Percentiles rank a stretch among this genome's conserved stretches.
These are phyloP conservation scores for Agraylea sexmaculata DNA, from an alignment of 1,140 invertebrate species.

Conservation along the genomic window DNA sequence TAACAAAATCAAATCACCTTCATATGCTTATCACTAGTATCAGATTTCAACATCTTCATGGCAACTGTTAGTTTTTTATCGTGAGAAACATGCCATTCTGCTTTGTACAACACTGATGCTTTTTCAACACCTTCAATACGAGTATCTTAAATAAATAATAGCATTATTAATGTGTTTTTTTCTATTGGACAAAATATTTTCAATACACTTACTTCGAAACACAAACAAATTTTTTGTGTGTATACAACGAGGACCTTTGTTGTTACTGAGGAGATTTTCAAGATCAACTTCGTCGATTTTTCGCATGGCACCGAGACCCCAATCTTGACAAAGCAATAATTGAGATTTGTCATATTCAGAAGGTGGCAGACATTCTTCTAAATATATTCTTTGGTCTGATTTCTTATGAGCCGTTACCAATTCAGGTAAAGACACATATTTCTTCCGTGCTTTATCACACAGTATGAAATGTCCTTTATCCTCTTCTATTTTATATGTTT, in stretches of 20 bases:
- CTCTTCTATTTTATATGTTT: constrained; percentile 56
- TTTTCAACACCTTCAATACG: constrained; percentile 46
- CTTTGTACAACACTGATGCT: constrained; percentile 50
- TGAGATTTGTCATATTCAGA: constrained; percentile 76
- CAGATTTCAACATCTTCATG: constrained; percentile 60
- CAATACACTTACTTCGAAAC: constrained; percentile 41
- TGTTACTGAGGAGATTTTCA: constrained; percentile 32
- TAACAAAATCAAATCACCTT: constrained; percentile 31
- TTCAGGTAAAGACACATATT: constrained; percentile 49
- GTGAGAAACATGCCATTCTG: constrained; percentile 53
- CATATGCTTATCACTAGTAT: constrained; percentile 42
- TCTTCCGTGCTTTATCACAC: constrained; percentile 31
- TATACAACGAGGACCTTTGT: constrained; percentile 43
- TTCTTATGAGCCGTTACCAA: constrained; percentile 49
- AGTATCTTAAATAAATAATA: constrained; percentile 35
- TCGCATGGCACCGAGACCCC: constrained; percentile 25
- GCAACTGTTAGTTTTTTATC: constrained; percentile 61
- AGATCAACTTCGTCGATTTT: constrained; percentile 36
- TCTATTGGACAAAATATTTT: constrained; percentile 15
- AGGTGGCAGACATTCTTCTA: constrained; percentile 66
- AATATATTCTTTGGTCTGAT: constrained; percentile 42
- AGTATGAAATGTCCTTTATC: constrained; percentile 37
- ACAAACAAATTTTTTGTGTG: constrained; percentile 50
- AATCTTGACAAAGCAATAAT: constrained; percentile 52
- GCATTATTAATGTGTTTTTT: constrained; percentile 10